A percentile compares a stretch with the other conserved stretches of the same genome.
These are phyloP conservation scores for Machimus rusticus DNA, from an alignment of 2,888 invertebrate species.

Conservation along the genomic window DNA sequence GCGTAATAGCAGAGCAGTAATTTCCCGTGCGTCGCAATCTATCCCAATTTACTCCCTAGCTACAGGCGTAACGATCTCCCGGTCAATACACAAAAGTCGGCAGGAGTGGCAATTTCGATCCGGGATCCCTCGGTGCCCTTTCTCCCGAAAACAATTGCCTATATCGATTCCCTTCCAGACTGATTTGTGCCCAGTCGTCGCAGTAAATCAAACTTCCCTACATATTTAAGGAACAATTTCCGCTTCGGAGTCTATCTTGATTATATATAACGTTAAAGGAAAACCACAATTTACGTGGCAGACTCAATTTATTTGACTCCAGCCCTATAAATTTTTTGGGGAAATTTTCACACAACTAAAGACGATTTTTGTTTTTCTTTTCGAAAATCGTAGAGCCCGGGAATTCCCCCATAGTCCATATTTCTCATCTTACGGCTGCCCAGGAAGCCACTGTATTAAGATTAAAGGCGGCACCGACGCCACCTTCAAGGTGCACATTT, in stretches of 20 bases:
- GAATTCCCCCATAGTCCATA: not conserved
- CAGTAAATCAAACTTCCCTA: not conserved
- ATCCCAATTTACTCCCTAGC: not conserved
- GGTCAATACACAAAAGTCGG: not conserved
- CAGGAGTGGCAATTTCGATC: not conserved
- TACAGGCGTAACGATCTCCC: not conserved
- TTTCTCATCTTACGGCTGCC: not conserved
- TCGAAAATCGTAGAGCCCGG: not conserved
- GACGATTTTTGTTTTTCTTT: not conserved
- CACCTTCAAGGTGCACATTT: slow-evolving; percentile 21
- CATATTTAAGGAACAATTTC: slow-evolving; percentile 7
- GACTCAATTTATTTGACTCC: not conserved
- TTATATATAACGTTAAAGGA: not conserved
- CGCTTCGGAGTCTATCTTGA: not conserved
- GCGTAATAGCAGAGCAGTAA: not conserved
- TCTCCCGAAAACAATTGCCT: not conserved
- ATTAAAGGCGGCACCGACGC: not conserved
- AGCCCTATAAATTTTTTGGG: not conserved
- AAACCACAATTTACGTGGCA: slow-evolving; percentile 10
- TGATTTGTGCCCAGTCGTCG: not conserved
- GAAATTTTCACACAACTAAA: not conserved
- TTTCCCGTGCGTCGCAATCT: not conserved
- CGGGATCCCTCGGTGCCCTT: not conserved
- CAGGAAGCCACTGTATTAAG: slow-evolving; percentile 26
- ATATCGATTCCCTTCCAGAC: not conserved